Percentiles rank a stretch among this genome's conserved stretches.
These are phyloP conservation scores for Stenodema calcarata DNA, from an alignment of 2,888 invertebrate genomes.

Conservation along the genomic window DNA sequence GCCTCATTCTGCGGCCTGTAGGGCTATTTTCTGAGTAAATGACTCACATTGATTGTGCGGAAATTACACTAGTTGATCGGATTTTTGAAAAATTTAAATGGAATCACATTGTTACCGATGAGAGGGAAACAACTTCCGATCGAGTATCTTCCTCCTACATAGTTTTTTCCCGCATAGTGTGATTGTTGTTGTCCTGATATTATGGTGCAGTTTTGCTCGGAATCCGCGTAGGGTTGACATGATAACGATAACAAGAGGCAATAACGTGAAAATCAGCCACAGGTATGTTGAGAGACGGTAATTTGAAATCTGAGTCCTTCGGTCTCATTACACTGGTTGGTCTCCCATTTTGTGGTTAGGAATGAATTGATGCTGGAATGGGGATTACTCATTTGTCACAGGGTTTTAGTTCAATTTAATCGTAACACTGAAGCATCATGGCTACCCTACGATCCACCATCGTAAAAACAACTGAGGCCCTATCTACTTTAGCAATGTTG, in stretches of 20 bases:
- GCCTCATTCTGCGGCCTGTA: no score
- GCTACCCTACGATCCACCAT: neutral
- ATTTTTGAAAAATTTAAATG: no score
- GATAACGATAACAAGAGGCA: neutral
- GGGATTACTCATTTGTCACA: neutral
- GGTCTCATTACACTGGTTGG: neutral
- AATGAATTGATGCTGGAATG: neutral
- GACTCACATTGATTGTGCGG: no score
- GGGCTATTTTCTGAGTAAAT: no score
- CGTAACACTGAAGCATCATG: neutral
- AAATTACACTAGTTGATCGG: no score
- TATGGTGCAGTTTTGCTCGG: no score
- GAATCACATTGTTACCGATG: no score
- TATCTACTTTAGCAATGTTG: neutral
- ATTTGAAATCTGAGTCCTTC: neutral
- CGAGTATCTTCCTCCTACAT: no score
- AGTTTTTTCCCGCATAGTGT: no score
- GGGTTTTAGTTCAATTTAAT: slow-evolving; percentile 4
- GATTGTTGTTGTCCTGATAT: no score
- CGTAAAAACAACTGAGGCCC: neutral
- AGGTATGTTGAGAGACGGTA: neutral
- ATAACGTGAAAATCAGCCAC: neutral
- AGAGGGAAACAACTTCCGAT: no score
- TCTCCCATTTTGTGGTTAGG: neutral
- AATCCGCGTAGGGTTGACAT: no score